Base-by-base conservation (phyloP, 2,797 vertebrate genomes). In the Selene dorsalis region DNA sequence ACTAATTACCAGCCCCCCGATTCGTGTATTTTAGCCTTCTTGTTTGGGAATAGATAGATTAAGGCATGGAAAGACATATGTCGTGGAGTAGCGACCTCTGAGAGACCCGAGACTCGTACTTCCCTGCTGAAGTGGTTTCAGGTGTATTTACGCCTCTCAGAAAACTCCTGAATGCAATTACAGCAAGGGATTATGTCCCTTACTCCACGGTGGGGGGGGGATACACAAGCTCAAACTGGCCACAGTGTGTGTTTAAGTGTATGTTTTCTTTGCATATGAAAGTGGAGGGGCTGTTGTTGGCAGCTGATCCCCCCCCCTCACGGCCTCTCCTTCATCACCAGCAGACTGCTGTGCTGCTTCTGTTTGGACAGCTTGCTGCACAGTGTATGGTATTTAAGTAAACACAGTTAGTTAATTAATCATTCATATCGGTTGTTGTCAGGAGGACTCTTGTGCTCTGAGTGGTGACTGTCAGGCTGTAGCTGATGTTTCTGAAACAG, bases 41-140 rank as follows among this genome's bases (percentile, higher is more conserved):
- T 84, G 83, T 82, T 84, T 86, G 60, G 81, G 78, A 89, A 89
- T 77, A 75, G 75, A 85, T 75, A 88, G 92, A 93, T 94, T 93
- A 92, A 80, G 74, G 80, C 86, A 84, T 63, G 58, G 59, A 83
- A 79, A 82, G 84, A 84, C 84, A 78, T 80, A 87, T 80, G 79
- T 70, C 87, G 83, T 86, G 70, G 82, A 92, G 90, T 71, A 71
- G 60, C 82, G 72, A 92, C 91, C 88, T 88, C 84, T 84, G 73
- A 84, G 85, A 83, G 77, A 88, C 80, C 75, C 52, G 80, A 84
- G 80, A 83, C 20, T 53, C 79, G 65, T 77, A 80, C 69, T 79
- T 83, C 56, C 35, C 53, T 16, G 62, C 58, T 83, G 43, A 87
- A 90, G 89, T 83, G 83, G 83, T 61, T 85, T 84, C 88, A 60